Percentiles rank a stretch among this genome's conserved stretches.
These are phyloP conservation scores for Theristicus caerulescens DNA, from an alignment of 2,113 vertebrate species.

Conservation along the genomic window DNA sequence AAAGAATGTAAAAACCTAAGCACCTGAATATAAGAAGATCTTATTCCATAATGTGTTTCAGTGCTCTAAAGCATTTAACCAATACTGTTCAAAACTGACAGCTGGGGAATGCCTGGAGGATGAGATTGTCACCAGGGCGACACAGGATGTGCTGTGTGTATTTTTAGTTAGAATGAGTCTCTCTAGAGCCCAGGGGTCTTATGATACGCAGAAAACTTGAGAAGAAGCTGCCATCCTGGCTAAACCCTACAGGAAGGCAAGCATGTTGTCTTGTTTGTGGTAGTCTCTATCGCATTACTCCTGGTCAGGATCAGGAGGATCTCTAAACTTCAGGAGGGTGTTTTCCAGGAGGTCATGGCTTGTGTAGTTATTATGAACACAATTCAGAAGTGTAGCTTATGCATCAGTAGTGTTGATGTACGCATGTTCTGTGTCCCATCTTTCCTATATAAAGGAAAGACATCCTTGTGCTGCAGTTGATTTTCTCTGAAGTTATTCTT, in stretches of 20 bases:
- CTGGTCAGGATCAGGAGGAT: not conserved
- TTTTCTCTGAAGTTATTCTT: not conserved
- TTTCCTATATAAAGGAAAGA: not conserved
- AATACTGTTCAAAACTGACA: not conserved
- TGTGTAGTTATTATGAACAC: not conserved
- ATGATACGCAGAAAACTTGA: not conserved
- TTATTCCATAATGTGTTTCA: not conserved
- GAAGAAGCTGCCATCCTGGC: not conserved
- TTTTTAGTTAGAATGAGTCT: constrained; percentile 51
- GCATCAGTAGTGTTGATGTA: not conserved
- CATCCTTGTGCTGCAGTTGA: not conserved
- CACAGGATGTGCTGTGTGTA: not conserved
- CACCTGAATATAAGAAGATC: not conserved
- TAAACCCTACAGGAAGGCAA: not conserved
- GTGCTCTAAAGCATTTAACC: not conserved
- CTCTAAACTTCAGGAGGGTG: not conserved
- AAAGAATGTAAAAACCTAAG: not conserved
- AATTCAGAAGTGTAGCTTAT: not conserved
- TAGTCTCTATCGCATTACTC: not conserved
- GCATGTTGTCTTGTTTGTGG: not conserved
- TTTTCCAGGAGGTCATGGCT: not conserved
- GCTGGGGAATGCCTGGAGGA: constrained; percentile 4
- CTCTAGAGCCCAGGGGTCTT: not conserved
- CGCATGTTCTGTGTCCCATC: not conserved
- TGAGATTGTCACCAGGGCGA: constrained; percentile 51